Percentiles rank a stretch among this genome's conserved stretches.
phyloP scores from a whole-genome alignment of 2,113 vertebrate genomes.

The Apeltes quadracus region DNA sequence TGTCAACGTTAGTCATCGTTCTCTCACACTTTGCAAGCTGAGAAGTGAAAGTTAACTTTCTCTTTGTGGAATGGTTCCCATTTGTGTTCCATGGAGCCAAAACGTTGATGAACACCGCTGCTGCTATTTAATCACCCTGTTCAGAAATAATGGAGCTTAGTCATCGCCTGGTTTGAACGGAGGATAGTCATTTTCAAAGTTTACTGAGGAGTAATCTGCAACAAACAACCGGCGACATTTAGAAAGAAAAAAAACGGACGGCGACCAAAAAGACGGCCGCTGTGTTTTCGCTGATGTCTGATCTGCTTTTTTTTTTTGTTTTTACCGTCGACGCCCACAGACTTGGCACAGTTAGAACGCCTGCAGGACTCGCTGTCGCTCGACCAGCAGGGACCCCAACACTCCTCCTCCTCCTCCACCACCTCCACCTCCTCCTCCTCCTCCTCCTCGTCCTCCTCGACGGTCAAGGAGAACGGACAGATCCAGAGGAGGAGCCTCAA shows the following conservation, averaged over 20 bases:
- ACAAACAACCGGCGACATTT: slow-evolving; percentile 17
- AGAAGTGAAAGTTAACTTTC: slow-evolving; percentile 63
- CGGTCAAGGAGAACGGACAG: slow-evolving; percentile 92
- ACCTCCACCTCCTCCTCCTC: slow-evolving; percentile 82
- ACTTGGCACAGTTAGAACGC: slow-evolving; percentile 92
- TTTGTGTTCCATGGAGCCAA: slow-evolving; percentile 30
- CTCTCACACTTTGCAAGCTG: slow-evolving; percentile 62
- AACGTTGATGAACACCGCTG: slow-evolving; percentile 8
- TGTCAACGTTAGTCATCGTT: slow-evolving; percentile 67
- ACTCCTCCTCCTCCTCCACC: slow-evolving; percentile 83
- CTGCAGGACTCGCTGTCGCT: slow-evolving; percentile 93
- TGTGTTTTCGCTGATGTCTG: slow-evolving; percentile 45
- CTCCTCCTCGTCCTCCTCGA: slow-evolving; percentile 81
- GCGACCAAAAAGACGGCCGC: slow-evolving; percentile 13
- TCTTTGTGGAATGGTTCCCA: slow-evolving; percentile 31
- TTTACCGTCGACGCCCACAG: slow-evolving; percentile 75
- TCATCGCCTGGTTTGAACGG: slow-evolving; percentile 18
- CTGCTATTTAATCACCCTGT: slow-evolving; percentile 18
- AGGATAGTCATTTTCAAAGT: slow-evolving; percentile 21
- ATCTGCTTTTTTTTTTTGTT: slow-evolving; percentile 50
- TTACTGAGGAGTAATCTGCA: slow-evolving; percentile 15
- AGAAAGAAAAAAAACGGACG: background rate
- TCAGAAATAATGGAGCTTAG: slow-evolving; percentile 2
- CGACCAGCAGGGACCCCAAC: slow-evolving; percentile 90
- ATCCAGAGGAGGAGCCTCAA: slow-evolving; percentile 89